A percentile compares a stretch with the other conserved stretches of the same genome.
Conservation (phyloP, 2,888 invertebrate species). For the Eledone cirrhosa region DNA sequence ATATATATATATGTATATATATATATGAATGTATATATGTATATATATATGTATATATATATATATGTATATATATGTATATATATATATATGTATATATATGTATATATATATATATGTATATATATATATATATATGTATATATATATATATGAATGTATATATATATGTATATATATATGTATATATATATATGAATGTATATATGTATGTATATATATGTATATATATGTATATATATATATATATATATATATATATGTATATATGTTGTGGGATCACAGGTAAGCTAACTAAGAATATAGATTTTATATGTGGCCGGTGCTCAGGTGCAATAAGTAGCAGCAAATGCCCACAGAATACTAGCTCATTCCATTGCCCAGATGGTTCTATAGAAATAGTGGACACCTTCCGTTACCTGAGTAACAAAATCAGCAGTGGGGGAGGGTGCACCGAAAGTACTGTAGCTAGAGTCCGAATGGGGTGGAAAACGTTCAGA, state of each 20-base stretch:
- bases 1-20: not conserved
- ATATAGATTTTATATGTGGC: too few relatives aligned
- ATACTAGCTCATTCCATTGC: too few relatives aligned
- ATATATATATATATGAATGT: not conserved
- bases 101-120: not conserved
- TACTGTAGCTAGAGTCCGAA: too few relatives aligned
- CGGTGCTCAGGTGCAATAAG: too few relatives aligned
- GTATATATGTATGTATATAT: not conserved
- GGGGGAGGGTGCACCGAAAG: too few relatives aligned
- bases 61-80: not conserved
- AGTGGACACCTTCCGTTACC: too few relatives aligned
- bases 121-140: not conserved
- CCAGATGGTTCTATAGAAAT: too few relatives aligned
- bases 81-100: slow-evolving; percentile 14
- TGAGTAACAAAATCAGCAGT: too few relatives aligned
- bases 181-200: not conserved
- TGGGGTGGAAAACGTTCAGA: too few relatives aligned
- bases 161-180: not conserved
- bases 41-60: not conserved
- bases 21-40: not conserved
- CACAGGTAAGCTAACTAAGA: too few relatives aligned
- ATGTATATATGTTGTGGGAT: too few relatives aligned
- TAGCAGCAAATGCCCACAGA: too few relatives aligned
- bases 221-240: not conserved
- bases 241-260: not conserved